Evolutionary conservation across 2,888 invertebrate genomes (phyloP), one percentile per base, ranked within the genome.

Genomic region (Synergus laeviventris): DNA sequence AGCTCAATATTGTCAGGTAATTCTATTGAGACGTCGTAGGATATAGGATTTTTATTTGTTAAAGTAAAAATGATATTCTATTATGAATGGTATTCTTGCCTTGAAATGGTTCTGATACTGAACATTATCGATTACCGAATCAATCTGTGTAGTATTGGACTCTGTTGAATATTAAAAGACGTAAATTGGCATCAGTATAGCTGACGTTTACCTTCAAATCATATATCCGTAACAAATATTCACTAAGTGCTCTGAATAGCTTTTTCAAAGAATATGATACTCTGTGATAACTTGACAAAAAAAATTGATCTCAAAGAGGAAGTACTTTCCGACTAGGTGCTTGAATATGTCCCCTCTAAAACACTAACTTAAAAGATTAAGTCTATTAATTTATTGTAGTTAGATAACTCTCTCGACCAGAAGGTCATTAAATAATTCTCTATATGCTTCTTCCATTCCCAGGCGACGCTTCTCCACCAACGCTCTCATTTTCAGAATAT

Each of bases 341-440:
- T 21, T 11, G 18, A 56, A 21, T 56, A 56, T 8, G 12, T 18
- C 56, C 38, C 16, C n/a, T n/a, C 7, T 31, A n/a, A 61, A 61
- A 38, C 16, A 36, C 36, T 16, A 61, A 61, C 14, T 61, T 11
- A n/a, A 36, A 21, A 59, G 56, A 61, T 38, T 38, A 0, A 1
- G 8, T 38, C 24, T 39, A 18, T 42, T 39, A 18, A 64, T 64
- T 21, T 14, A 64, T 18, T 64, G 21, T n/a, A 11, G 64, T 39
- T 39, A 21, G 12, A 62, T 62, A 38, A 62, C 4, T 62, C n/a
- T 7, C n/a, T 64, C 9, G 18, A 18, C 36, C 11, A 36, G 38
- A 62, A 38, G 18, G 38, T 62, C 18, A 62, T 39, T 62, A 39
- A 62, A 62, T 62, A 62, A 62, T 62, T 39, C 18, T 18, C 62